A percentile compares a stretch with the other conserved stretches of the same genome.
These are phyloP conservation scores for Rhynchotus rufescens DNA, from an alignment of 2,797 vertebrate species.

Conservation along the genomic window DNA sequence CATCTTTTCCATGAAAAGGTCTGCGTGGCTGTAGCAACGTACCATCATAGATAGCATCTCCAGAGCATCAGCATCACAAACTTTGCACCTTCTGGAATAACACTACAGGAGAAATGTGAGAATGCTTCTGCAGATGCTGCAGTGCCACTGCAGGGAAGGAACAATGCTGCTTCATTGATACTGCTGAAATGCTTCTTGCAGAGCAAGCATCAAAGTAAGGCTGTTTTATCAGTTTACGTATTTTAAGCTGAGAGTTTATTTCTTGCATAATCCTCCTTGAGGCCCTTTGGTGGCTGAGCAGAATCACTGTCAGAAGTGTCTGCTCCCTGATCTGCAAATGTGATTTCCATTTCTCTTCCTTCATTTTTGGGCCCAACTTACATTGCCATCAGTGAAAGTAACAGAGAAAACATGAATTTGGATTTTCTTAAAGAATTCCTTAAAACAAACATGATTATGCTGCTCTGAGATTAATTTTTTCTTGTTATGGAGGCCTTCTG, in stretches of 20 bases:
- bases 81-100: conserved; percentile 42
- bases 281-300: conserved; percentile 7
- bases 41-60: background rate
- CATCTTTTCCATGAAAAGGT: background rate
- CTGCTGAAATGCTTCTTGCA: conserved; percentile 64
- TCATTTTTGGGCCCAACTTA: background rate
- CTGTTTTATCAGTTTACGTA: conserved; percentile 76
- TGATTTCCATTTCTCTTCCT: conserved; percentile 30
- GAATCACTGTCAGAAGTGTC: background rate
- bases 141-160: conserved; percentile 29
- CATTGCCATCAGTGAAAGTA: background rate
- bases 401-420: background rate
- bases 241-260: conserved; percentile 61
- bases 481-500: background rate
- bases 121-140: conserved; percentile 46
- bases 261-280: conserved; percentile 58
- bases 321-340: conserved; percentile 60
- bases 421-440: background rate
- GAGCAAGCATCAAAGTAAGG: conserved; percentile 64
- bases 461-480: background rate
- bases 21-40: background rate
- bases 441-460: background rate
- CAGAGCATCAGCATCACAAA: conserved; percentile 1
- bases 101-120: conserved; percentile 15
- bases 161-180: conserved; percentile 34